phyloP scores from a whole-genome alignment of 2,888 invertebrate genomes.

The Oscheius sp. region DNA sequence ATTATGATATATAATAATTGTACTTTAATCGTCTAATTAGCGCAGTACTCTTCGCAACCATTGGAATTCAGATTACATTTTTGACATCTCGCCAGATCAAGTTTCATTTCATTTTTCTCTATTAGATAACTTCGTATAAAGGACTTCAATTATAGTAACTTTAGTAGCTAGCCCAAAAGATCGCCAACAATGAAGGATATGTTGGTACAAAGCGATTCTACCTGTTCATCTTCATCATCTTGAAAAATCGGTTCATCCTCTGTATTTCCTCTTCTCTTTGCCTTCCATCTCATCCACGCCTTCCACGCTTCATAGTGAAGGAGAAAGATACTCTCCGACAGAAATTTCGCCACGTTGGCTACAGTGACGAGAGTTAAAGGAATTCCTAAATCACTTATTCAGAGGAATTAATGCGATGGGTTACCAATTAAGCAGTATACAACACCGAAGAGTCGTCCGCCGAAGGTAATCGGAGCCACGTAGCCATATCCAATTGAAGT shows the following conservation, averaged over 20 bases:
- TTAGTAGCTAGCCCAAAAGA: background rate
- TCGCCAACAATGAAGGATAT: too few relatives aligned
- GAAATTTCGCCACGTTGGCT: conserved; percentile 67
- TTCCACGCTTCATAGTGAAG: conserved; percentile 67
- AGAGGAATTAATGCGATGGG: background rate
- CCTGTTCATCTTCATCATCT: conserved; percentile 67
- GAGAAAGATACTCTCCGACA: conserved; percentile 65
- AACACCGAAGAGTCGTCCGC: conserved; percentile 87
- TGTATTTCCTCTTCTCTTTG: conserved; percentile 38
- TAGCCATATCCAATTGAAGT: conserved; percentile 66
- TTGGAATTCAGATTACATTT: too few relatives aligned
- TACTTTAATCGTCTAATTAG: too few relatives aligned
- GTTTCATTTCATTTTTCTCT: too few relatives aligned
- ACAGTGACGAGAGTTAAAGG: conserved; percentile 63
- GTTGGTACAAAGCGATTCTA: background rate
- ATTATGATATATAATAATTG: too few relatives aligned
- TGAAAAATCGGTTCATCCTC: conserved; percentile 55
- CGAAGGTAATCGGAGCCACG: conserved; percentile 65
- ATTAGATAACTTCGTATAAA: too few relatives aligned
- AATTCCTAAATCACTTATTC: conserved; percentile 43
- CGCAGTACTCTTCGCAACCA: too few relatives aligned
- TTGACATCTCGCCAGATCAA: too few relatives aligned
- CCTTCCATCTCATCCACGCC: conserved; percentile 60
- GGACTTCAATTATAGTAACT: too few relatives aligned
- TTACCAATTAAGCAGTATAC: conserved; percentile 80